phyloP scores from a whole-genome alignment of 2,113 vertebrate species.

The Oreotrochilus melanogaster region DNA sequence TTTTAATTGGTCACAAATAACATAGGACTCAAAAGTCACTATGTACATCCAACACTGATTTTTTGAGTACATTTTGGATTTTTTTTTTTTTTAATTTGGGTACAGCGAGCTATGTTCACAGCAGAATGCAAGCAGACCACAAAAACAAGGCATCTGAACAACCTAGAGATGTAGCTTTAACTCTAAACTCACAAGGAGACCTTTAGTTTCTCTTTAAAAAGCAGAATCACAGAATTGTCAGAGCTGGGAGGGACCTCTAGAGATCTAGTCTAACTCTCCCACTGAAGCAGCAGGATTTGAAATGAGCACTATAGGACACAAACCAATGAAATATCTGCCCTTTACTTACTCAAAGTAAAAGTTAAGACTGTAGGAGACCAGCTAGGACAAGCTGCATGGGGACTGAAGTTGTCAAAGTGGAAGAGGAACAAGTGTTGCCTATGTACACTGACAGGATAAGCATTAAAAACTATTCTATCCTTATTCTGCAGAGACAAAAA shows the following conservation, averaged over 20 bases:
- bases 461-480: background rate
- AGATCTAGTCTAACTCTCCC: no score
- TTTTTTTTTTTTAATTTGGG: background rate
- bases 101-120: background rate
- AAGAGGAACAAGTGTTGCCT: background rate
- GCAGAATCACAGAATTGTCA: no score
- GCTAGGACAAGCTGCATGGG: background rate
- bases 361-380: background rate
- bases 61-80: no score
- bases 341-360: background rate
- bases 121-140: background rate
- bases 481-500: background rate
- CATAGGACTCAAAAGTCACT: background rate
- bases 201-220: background rate
- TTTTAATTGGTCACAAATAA: background rate
- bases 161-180: background rate
- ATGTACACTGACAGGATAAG: background rate
- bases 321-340: background rate
- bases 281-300: background rate
- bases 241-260: no score
- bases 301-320: background rate
- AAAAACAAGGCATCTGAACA: background rate
- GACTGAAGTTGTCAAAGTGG: background rate
- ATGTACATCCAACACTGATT: background rate
- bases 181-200: background rate